Conservation (phyloP, 1,140 invertebrate genomes). For the Trichonephila clavipes region DNA sequence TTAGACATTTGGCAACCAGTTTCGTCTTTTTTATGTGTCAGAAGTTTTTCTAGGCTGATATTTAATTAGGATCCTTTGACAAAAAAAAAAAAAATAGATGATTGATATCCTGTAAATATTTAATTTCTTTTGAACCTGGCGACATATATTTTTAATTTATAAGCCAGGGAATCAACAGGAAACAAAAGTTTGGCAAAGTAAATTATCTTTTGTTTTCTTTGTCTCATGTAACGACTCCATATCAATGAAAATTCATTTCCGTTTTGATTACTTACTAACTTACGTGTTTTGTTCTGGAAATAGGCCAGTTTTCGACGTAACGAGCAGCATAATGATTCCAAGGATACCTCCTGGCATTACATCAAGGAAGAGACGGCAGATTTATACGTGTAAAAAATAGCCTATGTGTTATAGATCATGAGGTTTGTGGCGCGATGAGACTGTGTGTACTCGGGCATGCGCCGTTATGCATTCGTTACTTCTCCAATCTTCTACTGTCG, state of each 20-base stretch:
- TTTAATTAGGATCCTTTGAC: no score
- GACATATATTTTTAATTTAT: neutral
- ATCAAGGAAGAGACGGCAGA: neutral
- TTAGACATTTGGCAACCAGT: no score
- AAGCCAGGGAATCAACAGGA: neutral
- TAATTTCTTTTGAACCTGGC: no score
- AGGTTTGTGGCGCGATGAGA: neutral
- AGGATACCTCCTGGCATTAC: neutral
- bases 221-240: neutral
- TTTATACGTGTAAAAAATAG: neutral
- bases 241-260: neutral
- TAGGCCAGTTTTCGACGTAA: neutral
- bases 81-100: no score
- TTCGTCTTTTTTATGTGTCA: no score
- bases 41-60: no score
- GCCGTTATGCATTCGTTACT: neutral
- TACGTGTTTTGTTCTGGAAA: neutral
- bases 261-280: slow-evolving; percentile 16
- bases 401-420: neutral
- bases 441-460: neutral
- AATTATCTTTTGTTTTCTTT: neutral
- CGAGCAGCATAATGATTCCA: neutral
- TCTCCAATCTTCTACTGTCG: neutral
- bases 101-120: no score
- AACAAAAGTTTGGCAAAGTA: neutral